Evolutionary conservation across 1,140 invertebrate genomes (phyloP).

Genomic region (Cecropterus lyciades): DNA sequence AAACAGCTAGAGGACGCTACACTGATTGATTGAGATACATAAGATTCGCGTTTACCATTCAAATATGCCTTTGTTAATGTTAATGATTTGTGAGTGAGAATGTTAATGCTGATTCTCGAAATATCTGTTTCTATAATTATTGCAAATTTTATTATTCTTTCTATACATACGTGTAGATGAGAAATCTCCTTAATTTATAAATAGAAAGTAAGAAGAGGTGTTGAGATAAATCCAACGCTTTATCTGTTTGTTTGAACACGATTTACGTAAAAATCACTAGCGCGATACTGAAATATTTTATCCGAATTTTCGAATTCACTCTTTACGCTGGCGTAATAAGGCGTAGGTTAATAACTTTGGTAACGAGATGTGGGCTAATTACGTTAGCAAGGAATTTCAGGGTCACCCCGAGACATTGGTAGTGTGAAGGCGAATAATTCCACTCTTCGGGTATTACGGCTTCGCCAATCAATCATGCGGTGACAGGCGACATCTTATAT

Average conservation of each 20-base stretch:
- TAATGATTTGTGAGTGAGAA: no score
- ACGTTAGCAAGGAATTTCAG: slow-evolving; percentile 20
- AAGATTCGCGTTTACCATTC: slow-evolving; percentile 39
- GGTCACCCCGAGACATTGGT: slow-evolving; percentile 18
- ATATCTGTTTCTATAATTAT: no score
- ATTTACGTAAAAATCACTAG: no score
- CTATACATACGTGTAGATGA: no score
- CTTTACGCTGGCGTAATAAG: not conserved
- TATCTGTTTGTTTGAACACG: no score
- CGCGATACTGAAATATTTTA: no score
- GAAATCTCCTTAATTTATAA: no score
- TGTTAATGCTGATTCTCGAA: no score
- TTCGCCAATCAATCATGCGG: slow-evolving; percentile 22
- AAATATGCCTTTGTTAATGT: slow-evolving; percentile 11
- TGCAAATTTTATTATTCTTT: no score
- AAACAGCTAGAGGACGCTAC: slow-evolving; percentile 37
- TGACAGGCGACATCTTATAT: slow-evolving; percentile 21
- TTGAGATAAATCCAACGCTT: no score
- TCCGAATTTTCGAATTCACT: no score
- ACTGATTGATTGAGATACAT: slow-evolving; percentile 46
- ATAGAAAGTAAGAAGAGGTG: no score
- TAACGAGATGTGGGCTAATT: slow-evolving; percentile 11
- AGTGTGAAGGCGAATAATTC: slow-evolving; percentile 25
- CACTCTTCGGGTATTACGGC: slow-evolving; percentile 24
- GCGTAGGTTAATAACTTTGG: slow-evolving; percentile 23